Conservation (phyloP, 2,797 vertebrate genomes). For the Syndactyla subalaris region DNA sequence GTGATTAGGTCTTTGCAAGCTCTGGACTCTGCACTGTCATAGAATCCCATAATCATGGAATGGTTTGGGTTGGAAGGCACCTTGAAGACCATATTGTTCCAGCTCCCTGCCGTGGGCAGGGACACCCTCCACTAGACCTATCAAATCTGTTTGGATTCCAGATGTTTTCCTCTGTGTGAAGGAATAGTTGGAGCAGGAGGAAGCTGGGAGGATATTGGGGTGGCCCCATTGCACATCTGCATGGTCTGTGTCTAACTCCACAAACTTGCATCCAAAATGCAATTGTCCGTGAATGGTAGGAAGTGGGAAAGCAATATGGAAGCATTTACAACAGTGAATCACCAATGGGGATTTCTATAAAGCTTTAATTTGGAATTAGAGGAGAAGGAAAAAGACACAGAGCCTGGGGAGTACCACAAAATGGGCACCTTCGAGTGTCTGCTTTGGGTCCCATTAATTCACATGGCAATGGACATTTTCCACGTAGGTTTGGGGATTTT, state of each 20-base stretch:
- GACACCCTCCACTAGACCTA: background rate
- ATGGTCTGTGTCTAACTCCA: background rate
- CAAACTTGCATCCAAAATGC: background rate
- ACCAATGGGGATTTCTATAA: background rate
- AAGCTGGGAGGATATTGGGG: background rate
- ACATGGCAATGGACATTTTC: background rate
- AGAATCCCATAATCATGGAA: background rate
- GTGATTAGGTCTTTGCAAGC: background rate
- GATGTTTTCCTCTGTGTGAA: background rate
- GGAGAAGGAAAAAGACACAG: background rate
- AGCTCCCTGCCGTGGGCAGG: background rate
- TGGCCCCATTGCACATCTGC: background rate
- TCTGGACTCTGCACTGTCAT: background rate
- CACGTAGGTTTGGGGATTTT: background rate
- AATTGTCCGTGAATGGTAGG: background rate
- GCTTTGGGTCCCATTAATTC: background rate
- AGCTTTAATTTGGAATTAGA: background rate
- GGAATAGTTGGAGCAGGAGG: background rate
- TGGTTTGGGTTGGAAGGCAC: background rate
- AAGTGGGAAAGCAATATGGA: background rate
- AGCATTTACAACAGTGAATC: background rate
- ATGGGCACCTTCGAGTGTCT: background rate
- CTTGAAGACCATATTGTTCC: background rate
- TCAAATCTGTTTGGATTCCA: accelerated
- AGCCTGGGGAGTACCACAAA: background rate